Evolutionary conservation across 1,140 invertebrate genomes (phyloP), one percentile per base, ranked within the genome.

Genomic region (Maconellicoccus hirsutus): DNA sequence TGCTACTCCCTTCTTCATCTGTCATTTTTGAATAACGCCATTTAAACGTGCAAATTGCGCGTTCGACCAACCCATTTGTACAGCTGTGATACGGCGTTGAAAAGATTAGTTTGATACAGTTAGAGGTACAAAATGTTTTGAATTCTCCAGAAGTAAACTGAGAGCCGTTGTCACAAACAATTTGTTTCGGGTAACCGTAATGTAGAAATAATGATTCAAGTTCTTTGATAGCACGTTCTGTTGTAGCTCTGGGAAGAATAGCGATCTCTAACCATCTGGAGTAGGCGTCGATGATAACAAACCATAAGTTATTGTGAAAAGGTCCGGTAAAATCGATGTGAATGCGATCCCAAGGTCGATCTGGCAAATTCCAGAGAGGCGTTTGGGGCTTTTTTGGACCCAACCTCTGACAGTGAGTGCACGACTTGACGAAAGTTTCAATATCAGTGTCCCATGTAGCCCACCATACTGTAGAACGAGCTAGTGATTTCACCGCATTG

Each of bases 271-370:
- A 6, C 69, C 69, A 70, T 27, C 21, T 33, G 6, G 69, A 33
- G 14, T 33, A 33, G 7, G 76, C 76, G 75, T 83, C 82, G 0
- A 80, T 75, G 0, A 81, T 70, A 19, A 83, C 75, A 10, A 83
- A 71, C 71, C 79, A 83, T 70, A 75, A 75, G 63, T 75, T 71
- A 59, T 71, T 72, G n/a, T 72, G 42, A 66, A 77, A 77, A n/a
- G 76, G 77, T 19, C 76, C 78, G 25, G 76, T 73, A 72, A 77
- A 78, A 74, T 78, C 76, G 0, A 75, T 73, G 71, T 79, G 78
- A 1, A 79, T 38, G 25, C 78, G 61, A 33, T 77, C 59, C 73
- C 75, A 79, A 63, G 75, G 74, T 26, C 73, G 26, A 22, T 61
- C 70, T 61, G 78, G 75, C 70, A 59, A 10, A 21, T 76, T 73